phyloP scores from a whole-genome alignment of 2,888 invertebrate genomes.

The Axea sp. region DNA sequence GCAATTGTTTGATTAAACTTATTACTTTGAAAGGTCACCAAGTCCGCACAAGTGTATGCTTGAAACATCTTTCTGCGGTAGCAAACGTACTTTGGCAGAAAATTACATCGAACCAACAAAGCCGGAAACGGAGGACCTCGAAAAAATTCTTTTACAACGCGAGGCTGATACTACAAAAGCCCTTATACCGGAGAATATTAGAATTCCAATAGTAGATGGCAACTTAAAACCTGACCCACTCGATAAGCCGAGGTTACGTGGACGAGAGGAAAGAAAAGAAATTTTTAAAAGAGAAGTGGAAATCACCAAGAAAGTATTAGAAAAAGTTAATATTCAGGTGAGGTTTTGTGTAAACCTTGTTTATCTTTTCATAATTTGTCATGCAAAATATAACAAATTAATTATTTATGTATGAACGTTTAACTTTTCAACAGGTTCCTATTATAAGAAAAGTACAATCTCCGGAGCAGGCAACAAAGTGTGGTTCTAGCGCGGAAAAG shows the following conservation, averaged over 20 bases:
- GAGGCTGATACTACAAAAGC: constrained; percentile 85
- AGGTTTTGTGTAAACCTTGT: too few relatives aligned
- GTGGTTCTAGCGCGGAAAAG: constrained; percentile 80
- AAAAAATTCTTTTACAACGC: constrained; percentile 82
- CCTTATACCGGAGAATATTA: constrained; percentile 83
- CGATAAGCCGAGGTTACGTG: constrained; percentile 81
- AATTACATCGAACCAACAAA: constrained; percentile 78
- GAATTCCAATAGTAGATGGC: constrained; percentile 79
- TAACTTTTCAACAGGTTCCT: too few relatives aligned
- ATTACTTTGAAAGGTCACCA: constrained; percentile 83
- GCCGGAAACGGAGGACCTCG: constrained; percentile 82
- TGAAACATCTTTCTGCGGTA: constrained; percentile 94
- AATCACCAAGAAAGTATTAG: constrained; percentile 76
- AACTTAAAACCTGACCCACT: constrained; percentile 87
- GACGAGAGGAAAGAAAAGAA: constrained; percentile 77
- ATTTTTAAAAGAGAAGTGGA: constrained; percentile 78
- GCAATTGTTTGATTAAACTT: too few relatives aligned
- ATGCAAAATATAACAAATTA: too few relatives aligned
- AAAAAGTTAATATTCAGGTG: constrained; percentile 77
- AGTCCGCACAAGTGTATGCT: constrained; percentile 95
- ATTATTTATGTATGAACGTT: constrained; percentile 4
- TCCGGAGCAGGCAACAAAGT: constrained; percentile 72
- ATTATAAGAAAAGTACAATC: constrained; percentile 66
- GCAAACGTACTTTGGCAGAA: constrained; percentile 83
- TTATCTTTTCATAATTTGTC: too few relatives aligned